Percentiles rank a stretch among this genome's conserved stretches.
Evolutionary conservation across 2,888 invertebrate species (phyloP).

Genomic region (Gibbula magus): DNA sequence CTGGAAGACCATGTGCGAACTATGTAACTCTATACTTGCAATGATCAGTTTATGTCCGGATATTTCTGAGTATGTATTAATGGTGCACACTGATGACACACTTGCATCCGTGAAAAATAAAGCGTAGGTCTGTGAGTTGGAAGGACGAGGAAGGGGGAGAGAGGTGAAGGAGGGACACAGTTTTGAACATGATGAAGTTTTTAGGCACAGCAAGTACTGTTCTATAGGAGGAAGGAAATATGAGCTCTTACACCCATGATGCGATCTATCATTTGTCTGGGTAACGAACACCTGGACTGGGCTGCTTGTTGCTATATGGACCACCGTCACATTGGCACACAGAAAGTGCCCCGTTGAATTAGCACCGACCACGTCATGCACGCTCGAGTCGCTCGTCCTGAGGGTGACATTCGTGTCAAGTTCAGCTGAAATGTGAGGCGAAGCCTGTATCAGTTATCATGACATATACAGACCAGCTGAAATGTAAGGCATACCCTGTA

Average conservation of each 20-base stretch:
- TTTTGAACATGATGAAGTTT: slow-evolving; percentile 28
- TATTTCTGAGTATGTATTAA: background rate
- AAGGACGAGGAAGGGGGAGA: background rate
- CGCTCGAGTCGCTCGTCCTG: slow-evolving; percentile 13
- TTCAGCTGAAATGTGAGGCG: background rate
- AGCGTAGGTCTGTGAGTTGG: slow-evolving; percentile 13
- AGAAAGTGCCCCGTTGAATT: slow-evolving; percentile 24
- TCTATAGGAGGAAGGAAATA: slow-evolving; percentile 47
- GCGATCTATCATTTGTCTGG: slow-evolving; percentile 22
- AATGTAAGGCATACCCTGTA: background rate
- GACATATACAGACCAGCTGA: background rate
- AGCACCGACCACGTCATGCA: background rate
- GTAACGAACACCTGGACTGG: slow-evolving; percentile 16
- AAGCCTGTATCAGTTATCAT: too few species aligned
- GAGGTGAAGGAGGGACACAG: slow-evolving; percentile 37
- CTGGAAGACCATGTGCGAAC: slow-evolving; percentile 40
- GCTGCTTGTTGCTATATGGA: slow-evolving; percentile 17
- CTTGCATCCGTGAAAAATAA: slow-evolving; percentile 29
- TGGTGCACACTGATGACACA: slow-evolving; percentile 15
- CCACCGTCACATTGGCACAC: slow-evolving; percentile 30
- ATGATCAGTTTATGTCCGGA: slow-evolving; percentile 27
- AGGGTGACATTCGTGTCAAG: slow-evolving; percentile 1
- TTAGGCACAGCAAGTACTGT: slow-evolving; percentile 41
- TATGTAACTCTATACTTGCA: slow-evolving; percentile 36
- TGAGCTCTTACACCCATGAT: slow-evolving; percentile 20